These are phyloP conservation scores for Cochlearius cochlearius DNA, from an alignment of 2,113 vertebrate genomes.

Conservation along the genomic window DNA sequence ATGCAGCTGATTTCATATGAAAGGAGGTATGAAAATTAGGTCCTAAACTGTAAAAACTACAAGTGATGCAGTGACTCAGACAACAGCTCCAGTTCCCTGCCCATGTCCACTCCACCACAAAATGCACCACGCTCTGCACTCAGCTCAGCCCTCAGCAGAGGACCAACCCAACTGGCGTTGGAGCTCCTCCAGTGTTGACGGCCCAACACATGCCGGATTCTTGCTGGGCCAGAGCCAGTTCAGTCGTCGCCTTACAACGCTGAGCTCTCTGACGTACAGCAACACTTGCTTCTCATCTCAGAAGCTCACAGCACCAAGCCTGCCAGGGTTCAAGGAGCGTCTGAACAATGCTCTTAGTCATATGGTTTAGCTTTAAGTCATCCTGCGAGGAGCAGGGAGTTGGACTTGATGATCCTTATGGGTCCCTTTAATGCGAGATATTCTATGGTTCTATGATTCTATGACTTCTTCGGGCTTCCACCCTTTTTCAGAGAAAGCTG, in stretches of 20 bases:
- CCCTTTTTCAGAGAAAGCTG: neutral
- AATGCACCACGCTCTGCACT: accelerated
- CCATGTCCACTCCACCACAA: neutral
- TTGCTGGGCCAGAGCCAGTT: neutral
- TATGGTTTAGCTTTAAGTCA: neutral
- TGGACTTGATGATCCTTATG: neutral
- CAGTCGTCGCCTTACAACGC: neutral
- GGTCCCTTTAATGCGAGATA: neutral
- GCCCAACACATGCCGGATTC: neutral
- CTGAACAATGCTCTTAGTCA: neutral
- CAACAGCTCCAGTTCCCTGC: neutral
- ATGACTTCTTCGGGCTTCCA: neutral
- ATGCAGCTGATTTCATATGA: neutral
- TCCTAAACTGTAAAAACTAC: neutral
- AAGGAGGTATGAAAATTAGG: neutral
- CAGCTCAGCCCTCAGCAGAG: neutral
- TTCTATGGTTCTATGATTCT: neutral
- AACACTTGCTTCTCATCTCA: neutral
- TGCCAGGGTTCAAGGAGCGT: neutral
- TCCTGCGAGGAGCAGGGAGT: neutral
- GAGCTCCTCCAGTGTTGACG: neutral
- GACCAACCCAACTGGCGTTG: neutral
- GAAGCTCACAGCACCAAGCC: neutral
- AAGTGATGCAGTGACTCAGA: neutral
- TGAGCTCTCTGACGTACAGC: neutral